Evolutionary conservation across 2,888 invertebrate genomes (phyloP).

Genomic region (Cybosia mesomella): DNA sequence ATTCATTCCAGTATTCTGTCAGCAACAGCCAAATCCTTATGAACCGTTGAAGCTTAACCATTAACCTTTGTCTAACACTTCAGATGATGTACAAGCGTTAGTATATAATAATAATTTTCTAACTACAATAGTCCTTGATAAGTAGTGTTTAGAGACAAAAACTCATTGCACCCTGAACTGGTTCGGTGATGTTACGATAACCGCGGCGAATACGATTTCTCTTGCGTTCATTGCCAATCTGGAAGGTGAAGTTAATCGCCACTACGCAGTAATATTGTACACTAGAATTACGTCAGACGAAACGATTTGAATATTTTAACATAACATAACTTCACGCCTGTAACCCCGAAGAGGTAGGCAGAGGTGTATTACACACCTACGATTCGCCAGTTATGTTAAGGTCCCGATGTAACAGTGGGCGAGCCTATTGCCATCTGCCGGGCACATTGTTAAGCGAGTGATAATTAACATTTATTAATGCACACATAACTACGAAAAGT

Average conservation of each 20-base stretch:
- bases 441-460: too few species aligned
- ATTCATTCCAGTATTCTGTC: too few species aligned
- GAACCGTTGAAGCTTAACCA: not conserved
- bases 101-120: not conserved
- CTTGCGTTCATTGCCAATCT: slow-evolving; percentile 49
- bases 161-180: slow-evolving; percentile 22
- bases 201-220: slow-evolving; percentile 52
- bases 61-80: not conserved
- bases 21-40: too few species aligned
- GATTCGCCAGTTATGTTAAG: too few species aligned
- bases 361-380: too few species aligned
- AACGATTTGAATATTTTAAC: not conserved
- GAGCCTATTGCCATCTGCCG: too few species aligned
- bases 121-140: not conserved
- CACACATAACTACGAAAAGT: too few species aligned
- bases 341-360: too few species aligned
- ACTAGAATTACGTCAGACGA: not conserved
- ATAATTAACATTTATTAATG: too few species aligned
- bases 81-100: not conserved
- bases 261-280: not conserved
- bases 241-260: slow-evolving; percentile 40
- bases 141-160: slow-evolving; percentile 7
- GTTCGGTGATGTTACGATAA: slow-evolving; percentile 24
- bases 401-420: too few species aligned
- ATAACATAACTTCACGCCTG: too few species aligned